Base-by-base conservation (phyloP, 2,113 vertebrate species). In the Paradoxurus hermaphroditus region DNA sequence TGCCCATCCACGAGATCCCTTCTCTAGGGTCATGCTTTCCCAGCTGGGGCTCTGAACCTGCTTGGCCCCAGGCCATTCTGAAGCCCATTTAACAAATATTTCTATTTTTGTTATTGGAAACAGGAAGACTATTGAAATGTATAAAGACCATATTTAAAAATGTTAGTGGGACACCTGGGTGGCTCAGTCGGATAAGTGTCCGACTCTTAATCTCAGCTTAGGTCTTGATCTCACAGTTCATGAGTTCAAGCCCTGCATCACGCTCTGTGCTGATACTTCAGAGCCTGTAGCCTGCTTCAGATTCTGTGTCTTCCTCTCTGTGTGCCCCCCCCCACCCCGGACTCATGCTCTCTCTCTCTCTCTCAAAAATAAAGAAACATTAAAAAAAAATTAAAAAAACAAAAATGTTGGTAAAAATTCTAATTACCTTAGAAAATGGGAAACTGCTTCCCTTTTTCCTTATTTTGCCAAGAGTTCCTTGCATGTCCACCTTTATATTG, bases 391-490 rank as follows among this genome's bases (percentile, higher is more conserved):
- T 21, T 59, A 25, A 59, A 44, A 51, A 92, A 86, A 56, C 79
- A 39, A 46, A 93, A 86, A 63, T 83, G 91, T 70, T 68, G 44
- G 36, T 31, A 63, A 83, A 91, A 87, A 49, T 25, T 5, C 36
- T 15, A 34, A 0, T 88, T 94, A 59, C 72, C 56, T 85, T 70
- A n/a, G 91, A 62, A 72, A 41, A 49, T 81, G 36, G 85, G 0
- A 7, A 79, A 29, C 21, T 67, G 59, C 29, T 96, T 0, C 86
- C 51, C 3, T 25, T 96, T 94, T 94, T 83, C 62, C 86, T 88
- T 53, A 39, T 88, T 67, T 91, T 78, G 90, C 88, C 81, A 89
- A 70, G 85, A 78, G 27, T 77, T 70, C 62, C 79, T 79, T 39
- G 23, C 44, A 67, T 83, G 7, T 10, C 72, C 10, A 53, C 4